phyloP scores from a whole-genome alignment of 2,888 invertebrate genomes.

The Drosophila formosana region DNA sequence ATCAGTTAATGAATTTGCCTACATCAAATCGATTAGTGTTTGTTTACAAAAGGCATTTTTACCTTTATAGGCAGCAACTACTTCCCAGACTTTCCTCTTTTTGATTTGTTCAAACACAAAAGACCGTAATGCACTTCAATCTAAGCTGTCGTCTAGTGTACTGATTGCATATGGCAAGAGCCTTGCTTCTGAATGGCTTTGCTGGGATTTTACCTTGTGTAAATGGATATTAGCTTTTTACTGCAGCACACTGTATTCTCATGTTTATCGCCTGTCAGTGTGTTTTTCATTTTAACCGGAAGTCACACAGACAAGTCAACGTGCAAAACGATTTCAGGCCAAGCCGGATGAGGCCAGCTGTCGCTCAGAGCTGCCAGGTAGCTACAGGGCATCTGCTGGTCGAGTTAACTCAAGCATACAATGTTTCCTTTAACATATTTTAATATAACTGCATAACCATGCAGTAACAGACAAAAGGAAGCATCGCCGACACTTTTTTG shows the following conservation, averaged over 20 bases:
- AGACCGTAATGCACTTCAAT: not conserved
- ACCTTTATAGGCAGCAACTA: not conserved
- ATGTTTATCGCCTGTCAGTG: not conserved
- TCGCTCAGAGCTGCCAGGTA: not conserved
- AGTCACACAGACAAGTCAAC: not conserved
- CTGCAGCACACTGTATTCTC: not conserved
- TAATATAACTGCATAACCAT: no score
- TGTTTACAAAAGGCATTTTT: not conserved
- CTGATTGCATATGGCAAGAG: not conserved
- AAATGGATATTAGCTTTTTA: not conserved
- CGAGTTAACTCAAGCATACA: not conserved
- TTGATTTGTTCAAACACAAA: not conserved
- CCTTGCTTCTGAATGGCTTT: not conserved
- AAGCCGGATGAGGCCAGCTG: not conserved
- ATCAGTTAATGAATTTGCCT: slow-evolving; percentile 14
- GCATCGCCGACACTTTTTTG: no score
- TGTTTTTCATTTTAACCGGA: not conserved
- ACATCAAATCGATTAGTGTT: slow-evolving; percentile 15
- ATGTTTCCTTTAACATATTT: no score
- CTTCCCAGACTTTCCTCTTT: no score
- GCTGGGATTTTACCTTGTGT: slow-evolving; percentile 1
- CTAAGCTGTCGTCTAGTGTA: not conserved
- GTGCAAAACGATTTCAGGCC: not conserved
- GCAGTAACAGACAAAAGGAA: no score
- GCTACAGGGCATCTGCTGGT: not conserved